Conservation (phyloP, 2,797 vertebrate species). For the Eleutherodactylus coqui region DNA sequence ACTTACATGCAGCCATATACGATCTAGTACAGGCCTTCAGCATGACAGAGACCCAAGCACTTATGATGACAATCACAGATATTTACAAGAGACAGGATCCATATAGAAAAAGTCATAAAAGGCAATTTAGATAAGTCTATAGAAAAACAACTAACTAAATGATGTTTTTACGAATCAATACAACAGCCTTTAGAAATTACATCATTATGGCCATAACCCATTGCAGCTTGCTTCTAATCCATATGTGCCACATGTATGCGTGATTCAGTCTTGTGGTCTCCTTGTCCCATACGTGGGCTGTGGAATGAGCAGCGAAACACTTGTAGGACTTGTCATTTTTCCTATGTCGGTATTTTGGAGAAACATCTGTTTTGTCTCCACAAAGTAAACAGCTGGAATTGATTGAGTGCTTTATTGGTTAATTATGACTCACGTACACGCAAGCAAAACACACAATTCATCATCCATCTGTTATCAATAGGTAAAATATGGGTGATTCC, state of each 20-base stretch:
- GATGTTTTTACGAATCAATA: not conserved
- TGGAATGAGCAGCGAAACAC: not conserved
- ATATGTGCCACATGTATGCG: not conserved
- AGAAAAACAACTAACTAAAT: too few relatives aligned
- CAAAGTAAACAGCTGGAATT: conserved; percentile 17
- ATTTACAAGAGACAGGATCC: not conserved
- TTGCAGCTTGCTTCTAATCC: not conserved
- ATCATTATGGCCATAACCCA: not conserved
- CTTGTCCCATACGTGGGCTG: not conserved
- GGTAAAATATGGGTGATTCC: not conserved
- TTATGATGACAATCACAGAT: not conserved
- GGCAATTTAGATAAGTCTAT: too few relatives aligned
- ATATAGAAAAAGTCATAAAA: not conserved
- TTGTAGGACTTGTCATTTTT: not conserved
- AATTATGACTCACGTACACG: conserved; percentile 8
- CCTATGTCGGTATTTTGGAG: conserved; percentile 3
- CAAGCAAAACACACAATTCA: not conserved
- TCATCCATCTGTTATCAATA: not conserved
- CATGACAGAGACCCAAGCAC: too few relatives aligned
- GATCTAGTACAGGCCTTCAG: not conserved
- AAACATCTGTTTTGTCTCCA: not conserved
- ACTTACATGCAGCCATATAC: not conserved
- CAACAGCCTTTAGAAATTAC: not conserved
- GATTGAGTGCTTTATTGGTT: not conserved
- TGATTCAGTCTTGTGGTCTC: not conserved